Evolutionary conservation across 2,113 vertebrate species (phyloP).

Genomic region (Cyrtonyx montezumae): DNA sequence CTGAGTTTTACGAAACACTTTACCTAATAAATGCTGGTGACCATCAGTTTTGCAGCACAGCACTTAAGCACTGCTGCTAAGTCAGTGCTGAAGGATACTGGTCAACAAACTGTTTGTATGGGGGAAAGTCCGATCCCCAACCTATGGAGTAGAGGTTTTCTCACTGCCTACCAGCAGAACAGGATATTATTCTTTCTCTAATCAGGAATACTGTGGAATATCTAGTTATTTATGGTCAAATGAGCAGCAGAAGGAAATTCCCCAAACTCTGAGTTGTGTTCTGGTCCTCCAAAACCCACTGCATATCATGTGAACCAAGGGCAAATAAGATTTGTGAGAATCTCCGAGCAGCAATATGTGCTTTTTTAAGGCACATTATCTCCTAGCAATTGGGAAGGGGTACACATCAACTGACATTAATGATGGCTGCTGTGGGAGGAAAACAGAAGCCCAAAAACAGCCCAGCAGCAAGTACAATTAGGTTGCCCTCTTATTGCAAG

Average conservation of each 20-base stretch:
- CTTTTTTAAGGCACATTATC: conserved; percentile 11
- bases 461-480: conserved; percentile 5
- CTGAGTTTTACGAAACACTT: not conserved
- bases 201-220: not conserved
- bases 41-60: not conserved
- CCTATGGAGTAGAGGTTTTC: not conserved
- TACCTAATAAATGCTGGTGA: not conserved
- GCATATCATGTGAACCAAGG: not conserved
- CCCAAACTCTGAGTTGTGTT: not conserved
- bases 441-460: not conserved
- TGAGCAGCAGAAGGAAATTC: not conserved
- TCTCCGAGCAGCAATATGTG: conserved; percentile 7
- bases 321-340: conserved; percentile 52
- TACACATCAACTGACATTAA: conserved; percentile 15
- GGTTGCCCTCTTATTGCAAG: not conserved
- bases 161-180: not conserved
- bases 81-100: not conserved
- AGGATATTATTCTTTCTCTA: not conserved
- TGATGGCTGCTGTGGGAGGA: conserved; percentile 45
- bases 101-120: not conserved
- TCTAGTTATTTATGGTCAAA: conserved; percentile 6
- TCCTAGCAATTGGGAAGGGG: conserved; percentile 28
- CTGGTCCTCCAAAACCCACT: not conserved
- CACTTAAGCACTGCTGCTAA: not conserved
- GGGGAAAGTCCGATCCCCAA: not conserved